Conservation (phyloP, 2,888 invertebrate genomes). For the Drosophila prolongata region DNA sequence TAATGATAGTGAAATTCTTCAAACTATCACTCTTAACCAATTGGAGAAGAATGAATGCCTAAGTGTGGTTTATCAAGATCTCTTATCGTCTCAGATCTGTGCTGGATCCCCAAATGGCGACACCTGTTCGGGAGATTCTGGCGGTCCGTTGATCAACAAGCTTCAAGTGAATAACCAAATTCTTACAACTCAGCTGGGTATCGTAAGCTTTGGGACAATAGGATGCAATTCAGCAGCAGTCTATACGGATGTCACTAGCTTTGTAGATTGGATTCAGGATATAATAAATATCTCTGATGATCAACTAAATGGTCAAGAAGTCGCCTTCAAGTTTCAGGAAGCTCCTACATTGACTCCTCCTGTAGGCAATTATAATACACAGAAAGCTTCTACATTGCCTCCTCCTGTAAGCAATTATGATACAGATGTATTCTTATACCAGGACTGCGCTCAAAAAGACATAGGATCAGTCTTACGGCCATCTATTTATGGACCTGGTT, state of each 20-base stretch:
- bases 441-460: neutral
- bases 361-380: no score
- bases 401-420: no score
- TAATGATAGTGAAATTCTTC: neutral
- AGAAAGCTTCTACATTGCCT: no score
- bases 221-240: neutral
- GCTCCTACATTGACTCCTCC: no score
- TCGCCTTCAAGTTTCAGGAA: no score
- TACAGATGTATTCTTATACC: no score
- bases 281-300: neutral
- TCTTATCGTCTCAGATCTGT: neutral
- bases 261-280: neutral
- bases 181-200: neutral
- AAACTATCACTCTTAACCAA: neutral
- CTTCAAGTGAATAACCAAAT: no score
- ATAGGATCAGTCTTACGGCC: no score
- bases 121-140: neutral
- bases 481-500: neutral
- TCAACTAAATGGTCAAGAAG: no score
- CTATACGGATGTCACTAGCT: conserved; percentile 1
- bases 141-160: neutral
- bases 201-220: neutral
- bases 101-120: neutral
- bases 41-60: fast-evolving
- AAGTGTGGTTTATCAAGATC: fast-evolving